Conservation (phyloP, 2,797 vertebrate genomes). For the Monodelphis domestica region DNA sequence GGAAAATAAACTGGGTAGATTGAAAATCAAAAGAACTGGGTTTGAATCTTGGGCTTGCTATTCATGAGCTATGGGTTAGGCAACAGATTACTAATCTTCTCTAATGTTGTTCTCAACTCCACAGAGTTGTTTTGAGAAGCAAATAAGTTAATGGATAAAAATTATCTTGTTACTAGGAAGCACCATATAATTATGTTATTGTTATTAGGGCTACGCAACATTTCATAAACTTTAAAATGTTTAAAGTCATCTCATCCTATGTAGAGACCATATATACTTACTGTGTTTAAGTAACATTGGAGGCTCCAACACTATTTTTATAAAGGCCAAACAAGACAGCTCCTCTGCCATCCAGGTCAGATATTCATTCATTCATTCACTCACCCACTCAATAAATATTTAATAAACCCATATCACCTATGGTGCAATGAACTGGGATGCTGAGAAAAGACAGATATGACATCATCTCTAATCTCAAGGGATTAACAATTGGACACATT, state of each 20-base stretch:
- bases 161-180: slow-evolving; percentile 1
- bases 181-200: neutral
- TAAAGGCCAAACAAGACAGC: neutral
- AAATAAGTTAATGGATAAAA: neutral
- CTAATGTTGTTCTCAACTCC: neutral
- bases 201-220: neutral
- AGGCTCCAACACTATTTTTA: neutral
- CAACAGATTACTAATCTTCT: neutral
- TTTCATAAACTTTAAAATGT: neutral
- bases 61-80: neutral
- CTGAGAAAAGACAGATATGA: neutral
- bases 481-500: neutral
- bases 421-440: neutral
- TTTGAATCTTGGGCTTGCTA: neutral
- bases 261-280: neutral
- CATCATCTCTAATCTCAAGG: neutral
- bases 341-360: neutral
- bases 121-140: neutral
- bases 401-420: neutral
- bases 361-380: neutral
- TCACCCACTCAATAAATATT: neutral
- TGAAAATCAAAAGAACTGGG: neutral
- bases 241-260: neutral
- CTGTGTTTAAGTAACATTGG: neutral
- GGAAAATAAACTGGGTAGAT: neutral